A percentile compares a stretch with the other conserved stretches of the same genome.
phyloP scores from a whole-genome alignment of 30 jellyfish, hydroid and myxozoan genomes.

The Sanderia malayensis region DNA sequence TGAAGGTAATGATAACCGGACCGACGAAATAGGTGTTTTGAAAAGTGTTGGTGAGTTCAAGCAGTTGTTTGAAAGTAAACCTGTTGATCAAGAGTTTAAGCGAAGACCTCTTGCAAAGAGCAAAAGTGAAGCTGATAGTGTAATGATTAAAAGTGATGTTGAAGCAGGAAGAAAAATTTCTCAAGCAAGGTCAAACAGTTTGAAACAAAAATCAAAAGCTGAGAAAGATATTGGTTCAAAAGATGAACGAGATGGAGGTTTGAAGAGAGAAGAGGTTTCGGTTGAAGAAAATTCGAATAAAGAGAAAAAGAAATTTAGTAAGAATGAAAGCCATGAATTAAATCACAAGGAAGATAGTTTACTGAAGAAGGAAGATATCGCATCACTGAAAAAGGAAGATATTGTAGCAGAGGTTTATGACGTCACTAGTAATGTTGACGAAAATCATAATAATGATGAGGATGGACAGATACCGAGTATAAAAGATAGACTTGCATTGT shows the following conservation, averaged over 20 bases:
- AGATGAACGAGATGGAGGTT: no score
- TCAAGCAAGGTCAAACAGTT: neutral
- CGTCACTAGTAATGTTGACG: no score
- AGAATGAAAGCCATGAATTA: no score
- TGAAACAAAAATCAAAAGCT: no score
- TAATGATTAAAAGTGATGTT: neutral
- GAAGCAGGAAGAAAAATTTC: neutral
- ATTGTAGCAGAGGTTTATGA: no score
- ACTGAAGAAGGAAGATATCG: no score
- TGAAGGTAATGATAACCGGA: neutral
- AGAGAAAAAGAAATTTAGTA: no score
- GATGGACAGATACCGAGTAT: constrained; percentile 47
- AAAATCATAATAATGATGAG: neutral
- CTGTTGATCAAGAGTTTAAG: neutral
- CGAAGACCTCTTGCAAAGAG: neutral
- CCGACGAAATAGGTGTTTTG: neutral
- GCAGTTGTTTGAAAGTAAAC: neutral
- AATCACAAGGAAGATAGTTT: no score
- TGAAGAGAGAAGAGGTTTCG: no score
- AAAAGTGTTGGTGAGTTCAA: neutral
- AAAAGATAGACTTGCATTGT: constrained; percentile 35
- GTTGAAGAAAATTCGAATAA: no score
- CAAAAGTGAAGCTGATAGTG: neutral
- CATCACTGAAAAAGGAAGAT: no score
- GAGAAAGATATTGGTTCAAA: no score